phyloP scores from a whole-genome alignment of 2,113 vertebrate species.

The Edolisoma coerulescens region DNA sequence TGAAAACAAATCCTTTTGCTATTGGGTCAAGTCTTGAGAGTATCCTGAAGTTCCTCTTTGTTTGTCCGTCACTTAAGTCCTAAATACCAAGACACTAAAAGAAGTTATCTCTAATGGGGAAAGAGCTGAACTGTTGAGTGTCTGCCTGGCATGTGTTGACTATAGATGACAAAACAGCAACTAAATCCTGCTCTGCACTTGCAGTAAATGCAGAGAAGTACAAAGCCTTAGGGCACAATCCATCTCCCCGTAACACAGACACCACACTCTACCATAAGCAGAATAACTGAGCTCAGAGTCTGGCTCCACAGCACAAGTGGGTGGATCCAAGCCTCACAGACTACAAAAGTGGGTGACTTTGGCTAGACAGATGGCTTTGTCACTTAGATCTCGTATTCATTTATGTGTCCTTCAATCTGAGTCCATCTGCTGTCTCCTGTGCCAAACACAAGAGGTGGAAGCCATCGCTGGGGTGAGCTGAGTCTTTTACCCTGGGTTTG shows the following conservation, averaged over 20 bases:
- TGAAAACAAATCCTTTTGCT: neutral
- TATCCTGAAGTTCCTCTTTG: neutral
- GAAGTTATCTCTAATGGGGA: neutral
- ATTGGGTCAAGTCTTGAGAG: neutral
- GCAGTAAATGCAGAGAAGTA: neutral
- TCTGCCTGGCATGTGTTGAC: neutral
- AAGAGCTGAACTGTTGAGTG: neutral
- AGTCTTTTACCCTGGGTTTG: neutral
- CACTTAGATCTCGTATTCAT: neutral
- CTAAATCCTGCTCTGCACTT: neutral
- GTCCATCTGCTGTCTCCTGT: slow-evolving; percentile 26
- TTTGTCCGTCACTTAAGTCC: neutral
- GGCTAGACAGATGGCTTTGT: slow-evolving; percentile 59
- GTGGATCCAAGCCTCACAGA: slow-evolving; percentile 38
- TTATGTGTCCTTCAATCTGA: slow-evolving; percentile 27
- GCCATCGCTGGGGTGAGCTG: neutral
- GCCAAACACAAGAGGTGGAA: neutral
- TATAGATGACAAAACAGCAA: neutral
- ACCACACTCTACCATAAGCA: neutral
- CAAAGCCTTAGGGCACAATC: neutral
- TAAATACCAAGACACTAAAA: neutral
- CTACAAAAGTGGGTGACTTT: slow-evolving; percentile 55
- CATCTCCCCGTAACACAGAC: neutral
- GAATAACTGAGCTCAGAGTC: slow-evolving; percentile 23
- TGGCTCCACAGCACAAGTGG: slow-evolving; percentile 37